A percentile compares a stretch with the other conserved stretches of the same genome.
Conservation (phyloP, 1,140 invertebrate genomes). For the Plodia interpunctella region DNA sequence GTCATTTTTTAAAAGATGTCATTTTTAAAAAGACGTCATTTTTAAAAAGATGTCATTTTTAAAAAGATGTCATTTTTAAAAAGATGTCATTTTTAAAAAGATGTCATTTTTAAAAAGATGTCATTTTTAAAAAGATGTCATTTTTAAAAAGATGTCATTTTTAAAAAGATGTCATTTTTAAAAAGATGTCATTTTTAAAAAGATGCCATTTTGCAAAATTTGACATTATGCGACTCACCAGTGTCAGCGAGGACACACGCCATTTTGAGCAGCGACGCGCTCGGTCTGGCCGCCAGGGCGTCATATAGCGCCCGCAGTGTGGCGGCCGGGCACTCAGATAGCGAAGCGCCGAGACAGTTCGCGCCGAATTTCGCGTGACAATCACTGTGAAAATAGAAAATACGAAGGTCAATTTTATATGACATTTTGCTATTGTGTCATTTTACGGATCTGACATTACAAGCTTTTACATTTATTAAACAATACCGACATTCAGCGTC, state of each 20-base stretch:
- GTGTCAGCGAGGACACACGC: constrained; percentile 22
- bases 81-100: too few species aligned
- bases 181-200: not conserved
- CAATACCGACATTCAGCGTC: too few species aligned
- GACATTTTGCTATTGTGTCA: too few species aligned
- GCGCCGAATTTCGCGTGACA: constrained; percentile 17
- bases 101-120: not conserved
- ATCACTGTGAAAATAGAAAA: not conserved
- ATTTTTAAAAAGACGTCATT: not conserved
- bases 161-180: not conserved
- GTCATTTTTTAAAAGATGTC: not conserved
- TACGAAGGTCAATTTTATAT: not conserved
- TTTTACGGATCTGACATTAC: too few species aligned
- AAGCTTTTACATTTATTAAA: too few species aligned
- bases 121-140: not conserved
- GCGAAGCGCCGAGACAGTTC: constrained; percentile 20
- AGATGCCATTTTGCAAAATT: not conserved
- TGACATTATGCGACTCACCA: constrained; percentile 20
- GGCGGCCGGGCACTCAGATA: not conserved
- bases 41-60: not conserved
- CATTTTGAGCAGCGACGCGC: constrained; percentile 20
- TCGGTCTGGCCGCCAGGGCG: constrained; percentile 18
- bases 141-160: not conserved
- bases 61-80: not conserved
- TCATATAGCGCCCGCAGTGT: constrained; percentile 29